Evolutionary conservation across 2,888 invertebrate genomes (phyloP), one percentile per base, ranked within the genome.

Genomic region (Rotaria macrura): DNA sequence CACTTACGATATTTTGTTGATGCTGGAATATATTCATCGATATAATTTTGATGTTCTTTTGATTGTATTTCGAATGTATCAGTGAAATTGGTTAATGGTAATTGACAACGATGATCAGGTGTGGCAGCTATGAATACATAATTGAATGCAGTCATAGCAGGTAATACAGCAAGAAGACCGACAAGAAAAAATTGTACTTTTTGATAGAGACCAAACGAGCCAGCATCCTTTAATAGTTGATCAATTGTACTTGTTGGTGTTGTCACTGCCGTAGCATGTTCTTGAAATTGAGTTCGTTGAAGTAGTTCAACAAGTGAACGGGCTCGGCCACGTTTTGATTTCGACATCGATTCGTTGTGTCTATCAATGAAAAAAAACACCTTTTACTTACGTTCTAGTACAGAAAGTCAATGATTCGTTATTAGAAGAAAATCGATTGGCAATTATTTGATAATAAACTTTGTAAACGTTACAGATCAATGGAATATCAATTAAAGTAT

Each of bases 121-220:
- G 94, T 93, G 88, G 95, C 94, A 9, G 95, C 93, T 94, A 96
- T 95, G 91, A 96, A 96, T 57, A 96, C 93, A 91, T 96, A 96
- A 92, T 95, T 96, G 91, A 96, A 95, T 9, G 95, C 95, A 91
- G 95, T 94, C 91, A 95, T 96, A 52, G 95, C 95, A 89, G 95
- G 95, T 0, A 96, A 95, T 88, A 96, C 93, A 89, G 95, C 95
- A 6, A 96, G 95, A 29, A 96, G 95, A 87, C 96, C 92, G 89
- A 96, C 95, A 87, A 96, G 94, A 85, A 96, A 92, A 93, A 95
- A 95, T 40, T 95, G 92, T 87, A 95, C 92, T 74, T 95, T 95
- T 90, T 96, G 96, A 91, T 96, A 96, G 65, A 93, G 93, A 84
- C 96, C 96, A 90, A 95, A 95, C 90, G 96, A 95, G 4, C 96